These are phyloP conservation scores for Philereme transversata DNA, from an alignment of 2,888 invertebrate genomes.

Conservation along the genomic window DNA sequence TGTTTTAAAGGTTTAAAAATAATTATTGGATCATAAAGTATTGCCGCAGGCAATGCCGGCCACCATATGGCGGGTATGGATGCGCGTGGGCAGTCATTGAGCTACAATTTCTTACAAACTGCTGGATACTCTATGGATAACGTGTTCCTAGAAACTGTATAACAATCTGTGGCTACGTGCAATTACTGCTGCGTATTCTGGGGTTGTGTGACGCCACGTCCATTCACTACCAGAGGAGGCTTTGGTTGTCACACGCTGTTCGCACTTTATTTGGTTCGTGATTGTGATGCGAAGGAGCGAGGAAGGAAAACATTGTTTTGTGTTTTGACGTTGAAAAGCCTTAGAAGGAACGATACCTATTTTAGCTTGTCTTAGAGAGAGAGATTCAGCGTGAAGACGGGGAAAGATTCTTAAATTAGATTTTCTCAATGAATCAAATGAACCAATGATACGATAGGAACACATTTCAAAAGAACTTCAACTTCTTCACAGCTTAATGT, in stretches of 20 bases:
- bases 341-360: conserved; percentile 3
- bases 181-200: conserved; percentile 6
- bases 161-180: conserved; percentile 5
- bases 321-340: conserved; percentile 11
- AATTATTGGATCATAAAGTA: conserved; percentile 12
- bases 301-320: conserved; percentile 22
- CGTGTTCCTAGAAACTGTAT: not conserved
- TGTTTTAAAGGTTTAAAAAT: conserved; percentile 23
- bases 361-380: conserved; percentile 1
- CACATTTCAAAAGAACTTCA: no score
- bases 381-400: not conserved
- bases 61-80: conserved; percentile 56
- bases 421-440: no score
- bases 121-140: not conserved
- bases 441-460: no score
- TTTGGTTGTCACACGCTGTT: conserved; percentile 26
- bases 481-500: no score
- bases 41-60: conserved; percentile 19
- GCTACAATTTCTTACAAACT: conserved; percentile 4
- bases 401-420: no score
- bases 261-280: conserved; percentile 43
- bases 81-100: conserved; percentile 53
- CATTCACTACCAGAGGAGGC: conserved; percentile 57
- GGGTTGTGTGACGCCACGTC: conserved; percentile 58
- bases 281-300: conserved; percentile 20